phyloP scores from a whole-genome alignment of 2,888 invertebrate species.

The Eilema caniola region DNA sequence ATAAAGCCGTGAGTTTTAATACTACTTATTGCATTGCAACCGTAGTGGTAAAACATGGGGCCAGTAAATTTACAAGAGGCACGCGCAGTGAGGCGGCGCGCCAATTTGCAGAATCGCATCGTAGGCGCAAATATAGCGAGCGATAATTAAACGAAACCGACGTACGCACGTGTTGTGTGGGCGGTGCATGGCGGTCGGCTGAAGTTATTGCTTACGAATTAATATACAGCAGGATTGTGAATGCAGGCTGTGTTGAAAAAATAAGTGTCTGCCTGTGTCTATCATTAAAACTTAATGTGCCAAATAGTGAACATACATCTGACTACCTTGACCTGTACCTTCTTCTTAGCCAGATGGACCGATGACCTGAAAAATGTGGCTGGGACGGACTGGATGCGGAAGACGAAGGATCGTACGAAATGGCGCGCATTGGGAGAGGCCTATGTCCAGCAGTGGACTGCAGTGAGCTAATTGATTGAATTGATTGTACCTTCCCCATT shows the following conservation, averaged over 20 bases:
- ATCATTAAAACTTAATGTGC: not conserved
- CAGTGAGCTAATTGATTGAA: too few species aligned
- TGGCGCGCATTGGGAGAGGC: too few species aligned
- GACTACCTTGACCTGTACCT: too few species aligned
- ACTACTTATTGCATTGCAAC: not conserved
- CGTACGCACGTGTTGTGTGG: not conserved
- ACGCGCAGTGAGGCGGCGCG: not conserved
- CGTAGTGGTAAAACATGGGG: not conserved
- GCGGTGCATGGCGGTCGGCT: not conserved
- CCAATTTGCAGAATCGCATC: not conserved
- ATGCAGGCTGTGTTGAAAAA: not conserved
- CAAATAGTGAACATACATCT: not conserved
- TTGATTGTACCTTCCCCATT: too few species aligned
- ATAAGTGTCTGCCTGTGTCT: not conserved
- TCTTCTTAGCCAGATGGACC: too few species aligned
- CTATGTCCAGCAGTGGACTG: too few species aligned
- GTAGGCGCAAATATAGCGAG: not conserved
- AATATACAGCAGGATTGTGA: not conserved
- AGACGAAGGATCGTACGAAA: too few species aligned
- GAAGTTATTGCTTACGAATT: not conserved
- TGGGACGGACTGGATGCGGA: too few species aligned
- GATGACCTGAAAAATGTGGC: too few species aligned
- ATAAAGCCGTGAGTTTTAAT: not conserved
- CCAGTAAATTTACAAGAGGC: not conserved
- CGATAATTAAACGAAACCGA: not conserved